Evolutionary conservation across 1,140 invertebrate genomes (phyloP).

Genomic region (Aphis gossypii): DNA sequence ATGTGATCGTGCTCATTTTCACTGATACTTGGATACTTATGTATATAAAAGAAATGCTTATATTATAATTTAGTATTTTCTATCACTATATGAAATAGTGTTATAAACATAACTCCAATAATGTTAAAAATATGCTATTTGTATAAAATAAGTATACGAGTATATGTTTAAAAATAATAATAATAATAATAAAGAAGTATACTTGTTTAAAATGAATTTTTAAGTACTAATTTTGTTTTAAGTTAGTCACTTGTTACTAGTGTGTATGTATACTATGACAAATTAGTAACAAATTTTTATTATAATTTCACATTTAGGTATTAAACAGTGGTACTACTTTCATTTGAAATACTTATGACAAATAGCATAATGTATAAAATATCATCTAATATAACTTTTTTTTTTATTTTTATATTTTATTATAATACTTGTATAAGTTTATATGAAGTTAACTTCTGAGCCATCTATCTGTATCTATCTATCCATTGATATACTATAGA

Average conservation of each 20-base stretch:
- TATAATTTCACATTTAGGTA: background rate
- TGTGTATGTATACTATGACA: background rate
- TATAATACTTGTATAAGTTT: background rate
- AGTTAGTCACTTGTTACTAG: background rate
- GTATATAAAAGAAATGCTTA: no score
- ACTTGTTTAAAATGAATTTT: background rate
- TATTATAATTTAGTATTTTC: no score
- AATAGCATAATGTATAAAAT: background rate
- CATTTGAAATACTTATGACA: background rate
- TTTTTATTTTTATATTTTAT: background rate
- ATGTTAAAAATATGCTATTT: slow-evolving; percentile 1
- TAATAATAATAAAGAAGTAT: background rate
- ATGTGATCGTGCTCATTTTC: no score
- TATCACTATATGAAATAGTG: no score
- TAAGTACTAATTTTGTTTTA: background rate
- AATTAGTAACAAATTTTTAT: background rate
- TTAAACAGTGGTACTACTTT: background rate
- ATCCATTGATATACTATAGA: background rate
- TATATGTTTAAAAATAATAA: no score
- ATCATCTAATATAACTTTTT: background rate
- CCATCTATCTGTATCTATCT: background rate
- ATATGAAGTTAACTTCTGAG: background rate
- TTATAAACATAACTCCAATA: background rate
- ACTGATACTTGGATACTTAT: no score
- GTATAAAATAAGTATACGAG: background rate